Percentiles rank a stretch among this genome's conserved stretches.
Evolutionary conservation across 2,797 vertebrate genomes (phyloP).

Genomic region (Halcyon badia): DNA sequence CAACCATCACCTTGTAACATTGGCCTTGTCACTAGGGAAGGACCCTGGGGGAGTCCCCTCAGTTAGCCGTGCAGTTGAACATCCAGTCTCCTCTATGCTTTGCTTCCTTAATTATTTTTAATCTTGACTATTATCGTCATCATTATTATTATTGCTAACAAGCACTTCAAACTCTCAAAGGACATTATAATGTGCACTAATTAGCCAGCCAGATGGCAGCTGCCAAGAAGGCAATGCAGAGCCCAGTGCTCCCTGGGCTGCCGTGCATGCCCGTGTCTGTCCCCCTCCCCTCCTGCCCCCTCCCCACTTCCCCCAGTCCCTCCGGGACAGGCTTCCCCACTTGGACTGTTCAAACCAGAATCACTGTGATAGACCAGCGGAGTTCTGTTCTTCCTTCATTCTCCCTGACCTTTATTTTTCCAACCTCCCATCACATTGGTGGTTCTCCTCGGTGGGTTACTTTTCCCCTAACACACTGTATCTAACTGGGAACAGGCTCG

Average conservation of each 20-base stretch:
- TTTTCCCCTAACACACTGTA: neutral
- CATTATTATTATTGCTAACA: neutral
- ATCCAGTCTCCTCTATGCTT: neutral
- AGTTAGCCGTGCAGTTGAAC: neutral
- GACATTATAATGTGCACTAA: neutral
- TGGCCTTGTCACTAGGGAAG: neutral
- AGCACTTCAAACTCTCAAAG: neutral
- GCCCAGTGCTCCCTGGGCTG: fast-evolving
- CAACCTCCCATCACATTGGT: fast-evolving
- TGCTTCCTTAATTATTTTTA: slow-evolving; percentile 4
- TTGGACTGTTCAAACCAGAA: neutral
- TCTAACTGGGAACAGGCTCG: neutral
- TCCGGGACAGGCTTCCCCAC: fast-evolving
- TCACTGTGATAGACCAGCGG: neutral
- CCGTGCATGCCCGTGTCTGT: fast-evolving
- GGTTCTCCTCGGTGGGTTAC: neutral
- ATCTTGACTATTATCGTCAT: neutral
- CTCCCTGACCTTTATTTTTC: neutral
- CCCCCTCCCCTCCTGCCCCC: neutral
- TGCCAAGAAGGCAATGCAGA: neutral
- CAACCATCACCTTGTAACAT: neutral
- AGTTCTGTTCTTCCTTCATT: neutral
- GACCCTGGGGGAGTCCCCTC: neutral
- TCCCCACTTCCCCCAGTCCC: neutral
- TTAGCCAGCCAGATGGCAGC: neutral